Evolutionary conservation across 2,888 invertebrate species (phyloP).

Genomic region (Epiblema foenella): DNA sequence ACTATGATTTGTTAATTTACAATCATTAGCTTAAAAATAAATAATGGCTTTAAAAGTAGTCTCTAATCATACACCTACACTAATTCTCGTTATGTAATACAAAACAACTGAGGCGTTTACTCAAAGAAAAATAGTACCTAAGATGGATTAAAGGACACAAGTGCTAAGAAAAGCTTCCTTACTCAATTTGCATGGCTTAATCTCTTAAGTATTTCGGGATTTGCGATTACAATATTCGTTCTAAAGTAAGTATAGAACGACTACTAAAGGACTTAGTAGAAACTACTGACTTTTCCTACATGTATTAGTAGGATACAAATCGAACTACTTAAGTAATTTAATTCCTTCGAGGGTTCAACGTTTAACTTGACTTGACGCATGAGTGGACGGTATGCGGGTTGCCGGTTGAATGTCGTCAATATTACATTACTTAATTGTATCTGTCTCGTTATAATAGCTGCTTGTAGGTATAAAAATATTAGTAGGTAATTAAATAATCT

Average conservation of each 20-base stretch:
- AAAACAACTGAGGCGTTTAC: slow-evolving; percentile 67
- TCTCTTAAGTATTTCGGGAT: slow-evolving; percentile 7
- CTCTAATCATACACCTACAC: slow-evolving; percentile 73
- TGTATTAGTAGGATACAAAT: slow-evolving; percentile 17
- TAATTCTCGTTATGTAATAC: slow-evolving; percentile 62
- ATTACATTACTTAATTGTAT: slow-evolving; percentile 1
- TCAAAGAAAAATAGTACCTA: slow-evolving; percentile 55
- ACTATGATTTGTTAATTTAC: slow-evolving; percentile 83
- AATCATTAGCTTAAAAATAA: slow-evolving; percentile 82
- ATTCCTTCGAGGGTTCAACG: slow-evolving; percentile 3
- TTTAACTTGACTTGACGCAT: slow-evolving; percentile 28
- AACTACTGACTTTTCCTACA: slow-evolving; percentile 7
- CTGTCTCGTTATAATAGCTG: slow-evolving; percentile 34
- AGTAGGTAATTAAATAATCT: slow-evolving; percentile 40
- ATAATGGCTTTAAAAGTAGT: slow-evolving; percentile 79
- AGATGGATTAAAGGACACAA: slow-evolving; percentile 55
- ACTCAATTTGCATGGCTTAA: slow-evolving; percentile 4
- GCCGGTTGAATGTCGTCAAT: slow-evolving; percentile 29
- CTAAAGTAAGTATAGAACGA: neutral
- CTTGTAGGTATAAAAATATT: slow-evolving; percentile 38
- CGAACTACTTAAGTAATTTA: slow-evolving; percentile 25
- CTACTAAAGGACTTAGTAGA: neutral
- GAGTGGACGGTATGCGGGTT: slow-evolving; percentile 27
- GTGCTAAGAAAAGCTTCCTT: slow-evolving; percentile 11
- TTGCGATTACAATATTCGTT: slow-evolving; percentile 4